Conservation (phyloP, 2,797 vertebrate species). For the Pyrocephalus nanus region DNA sequence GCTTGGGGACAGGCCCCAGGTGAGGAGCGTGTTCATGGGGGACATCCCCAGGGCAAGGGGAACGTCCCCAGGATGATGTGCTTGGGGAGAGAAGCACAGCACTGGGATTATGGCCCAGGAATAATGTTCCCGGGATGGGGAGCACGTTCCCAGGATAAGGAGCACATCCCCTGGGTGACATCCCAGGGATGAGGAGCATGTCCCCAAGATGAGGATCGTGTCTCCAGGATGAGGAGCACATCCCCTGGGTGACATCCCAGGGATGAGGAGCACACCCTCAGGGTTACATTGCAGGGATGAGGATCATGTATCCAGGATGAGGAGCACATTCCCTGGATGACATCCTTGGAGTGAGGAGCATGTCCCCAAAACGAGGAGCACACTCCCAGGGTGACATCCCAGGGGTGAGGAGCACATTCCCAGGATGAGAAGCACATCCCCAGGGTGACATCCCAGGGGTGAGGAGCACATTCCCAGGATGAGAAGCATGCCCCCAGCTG, state of each 20-base stretch:
- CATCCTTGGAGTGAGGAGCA: background rate
- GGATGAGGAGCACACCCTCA: background rate
- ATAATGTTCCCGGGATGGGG: background rate
- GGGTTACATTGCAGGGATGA: too few relatives aligned
- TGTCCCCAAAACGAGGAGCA: background rate
- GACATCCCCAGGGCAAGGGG: fast-evolving
- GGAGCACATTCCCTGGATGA: background rate
- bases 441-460: fast-evolving
- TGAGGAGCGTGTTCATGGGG: background rate
- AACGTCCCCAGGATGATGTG: fast-evolving
- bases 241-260: background rate
- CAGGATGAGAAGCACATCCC: background rate
- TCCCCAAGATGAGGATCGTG: background rate
- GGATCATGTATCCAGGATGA: background rate
- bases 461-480: background rate
- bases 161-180: background rate
- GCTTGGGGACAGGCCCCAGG: background rate
- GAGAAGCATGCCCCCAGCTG: background rate
- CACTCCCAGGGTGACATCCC: too few relatives aligned
- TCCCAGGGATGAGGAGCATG: fast-evolving
- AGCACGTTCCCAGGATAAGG: background rate
- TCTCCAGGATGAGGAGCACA: background rate
- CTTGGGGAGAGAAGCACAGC: background rate
- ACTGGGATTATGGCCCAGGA: fast-evolving
- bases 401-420: background rate